phyloP scores from a whole-genome alignment of 2,797 vertebrate species.

The Lagorchestes hirsutus region DNA sequence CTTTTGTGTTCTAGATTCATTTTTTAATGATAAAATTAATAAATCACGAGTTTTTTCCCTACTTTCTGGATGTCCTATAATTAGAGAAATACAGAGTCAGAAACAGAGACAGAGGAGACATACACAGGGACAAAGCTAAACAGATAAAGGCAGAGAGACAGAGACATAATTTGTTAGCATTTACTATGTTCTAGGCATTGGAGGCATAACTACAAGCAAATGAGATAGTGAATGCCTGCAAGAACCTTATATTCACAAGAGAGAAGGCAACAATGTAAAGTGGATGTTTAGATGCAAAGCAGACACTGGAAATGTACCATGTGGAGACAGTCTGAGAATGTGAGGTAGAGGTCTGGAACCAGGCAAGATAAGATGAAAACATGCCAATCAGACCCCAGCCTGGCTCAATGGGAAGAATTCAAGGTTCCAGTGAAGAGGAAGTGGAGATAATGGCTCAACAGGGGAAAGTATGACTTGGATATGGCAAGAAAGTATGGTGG shows the following conservation, averaged over 20 bases:
- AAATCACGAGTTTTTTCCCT: background rate
- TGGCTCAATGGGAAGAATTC: background rate
- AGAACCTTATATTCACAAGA: background rate
- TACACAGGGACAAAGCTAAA: too few species aligned
- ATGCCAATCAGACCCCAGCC: background rate
- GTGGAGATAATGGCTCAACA: background rate
- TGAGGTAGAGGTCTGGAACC: background rate
- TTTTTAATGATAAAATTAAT: background rate
- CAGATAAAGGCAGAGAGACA: background rate
- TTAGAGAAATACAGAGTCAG: background rate
- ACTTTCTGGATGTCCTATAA: background rate
- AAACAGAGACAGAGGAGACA: background rate
- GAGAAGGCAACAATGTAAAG: background rate
- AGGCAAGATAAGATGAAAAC: background rate
- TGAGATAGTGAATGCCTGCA: background rate
- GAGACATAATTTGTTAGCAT: background rate
- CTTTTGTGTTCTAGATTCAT: background rate
- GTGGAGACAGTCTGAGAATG: background rate
- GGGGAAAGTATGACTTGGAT: background rate
- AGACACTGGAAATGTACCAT: background rate
- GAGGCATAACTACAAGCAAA: background rate
- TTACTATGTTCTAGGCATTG: background rate
- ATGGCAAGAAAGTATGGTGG: background rate
- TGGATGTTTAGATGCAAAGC: background rate
- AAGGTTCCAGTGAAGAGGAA: background rate